Evolutionary conservation across 1,140 invertebrate species (phyloP).

Genomic region (Arctopsyche grandis): DNA sequence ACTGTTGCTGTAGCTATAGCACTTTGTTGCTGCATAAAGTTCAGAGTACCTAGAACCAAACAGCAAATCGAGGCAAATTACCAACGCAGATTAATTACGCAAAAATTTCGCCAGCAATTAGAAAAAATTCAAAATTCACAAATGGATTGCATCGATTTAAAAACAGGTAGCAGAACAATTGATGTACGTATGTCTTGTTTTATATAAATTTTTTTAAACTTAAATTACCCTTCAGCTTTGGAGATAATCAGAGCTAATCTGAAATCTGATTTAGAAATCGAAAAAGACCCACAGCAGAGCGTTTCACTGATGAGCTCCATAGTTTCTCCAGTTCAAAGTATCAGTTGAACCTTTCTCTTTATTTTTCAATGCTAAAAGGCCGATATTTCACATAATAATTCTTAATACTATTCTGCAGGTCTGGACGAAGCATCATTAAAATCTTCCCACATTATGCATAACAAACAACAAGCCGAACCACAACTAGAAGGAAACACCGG

Average conservation of each 20-base stretch:
- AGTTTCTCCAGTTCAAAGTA: slow-evolving; percentile 47
- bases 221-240: slow-evolving; percentile 48
- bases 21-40: slow-evolving; percentile 86
- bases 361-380: background rate
- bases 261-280: slow-evolving; percentile 45
- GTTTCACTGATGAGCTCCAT: slow-evolving; percentile 49
- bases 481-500: background rate
- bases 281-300: slow-evolving; percentile 48
- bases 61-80: slow-evolving; percentile 94
- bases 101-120: slow-evolving; percentile 82
- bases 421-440: slow-evolving; percentile 45
- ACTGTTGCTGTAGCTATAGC: slow-evolving; percentile 74
- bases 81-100: slow-evolving; percentile 82
- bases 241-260: slow-evolving; percentile 56
- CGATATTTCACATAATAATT: background rate
- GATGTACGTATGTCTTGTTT: background rate
- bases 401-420: slow-evolving; percentile 36
- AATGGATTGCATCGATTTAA: slow-evolving; percentile 85
- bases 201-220: too few species aligned
- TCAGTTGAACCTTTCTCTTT: background rate
- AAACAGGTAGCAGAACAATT: slow-evolving; percentile 71
- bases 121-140: slow-evolving; percentile 84
- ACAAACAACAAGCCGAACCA: slow-evolving; percentile 25
- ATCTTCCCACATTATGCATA: slow-evolving; percentile 34
- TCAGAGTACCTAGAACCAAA: slow-evolving; percentile 89